phyloP scores from a whole-genome alignment of 2,888 invertebrate species.

The Dryobotodes eremita region DNA sequence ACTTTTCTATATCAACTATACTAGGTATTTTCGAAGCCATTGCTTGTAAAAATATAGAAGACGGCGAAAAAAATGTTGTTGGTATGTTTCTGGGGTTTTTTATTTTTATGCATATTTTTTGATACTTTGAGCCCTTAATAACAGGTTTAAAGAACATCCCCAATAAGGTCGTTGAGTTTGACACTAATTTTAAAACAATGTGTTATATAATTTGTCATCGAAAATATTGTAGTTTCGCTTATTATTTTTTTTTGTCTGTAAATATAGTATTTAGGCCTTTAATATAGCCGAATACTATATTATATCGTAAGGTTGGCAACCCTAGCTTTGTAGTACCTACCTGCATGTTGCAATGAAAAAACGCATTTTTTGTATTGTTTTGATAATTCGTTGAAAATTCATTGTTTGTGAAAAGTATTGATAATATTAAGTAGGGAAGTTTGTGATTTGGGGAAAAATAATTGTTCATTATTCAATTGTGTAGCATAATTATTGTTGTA shows the following conservation, averaged over 20 bases:
- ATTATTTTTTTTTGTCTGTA: neutral
- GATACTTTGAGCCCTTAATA: neutral
- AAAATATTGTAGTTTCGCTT: neutral
- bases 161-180: neutral
- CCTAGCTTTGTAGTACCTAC: neutral
- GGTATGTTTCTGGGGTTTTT: neutral
- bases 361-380: constrained; percentile 35
- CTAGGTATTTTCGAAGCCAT: neutral
- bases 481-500: neutral
- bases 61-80: neutral
- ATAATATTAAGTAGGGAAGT: constrained; percentile 11
- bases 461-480: neutral
- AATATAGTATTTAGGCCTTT: neutral
- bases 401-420: constrained; percentile 25
- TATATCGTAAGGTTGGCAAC: neutral
- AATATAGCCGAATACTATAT: neutral
- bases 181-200: too few relatives aligned
- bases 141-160: neutral
- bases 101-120: neutral
- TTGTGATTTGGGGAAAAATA: neutral
- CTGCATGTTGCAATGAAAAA: constrained; percentile 24
- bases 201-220: neutral
- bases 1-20: neutral
- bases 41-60: neutral
- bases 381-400: constrained; percentile 22